Evolutionary conservation across 2,113 vertebrate genomes (phyloP).

Genomic region (Sapajus apella): DNA sequence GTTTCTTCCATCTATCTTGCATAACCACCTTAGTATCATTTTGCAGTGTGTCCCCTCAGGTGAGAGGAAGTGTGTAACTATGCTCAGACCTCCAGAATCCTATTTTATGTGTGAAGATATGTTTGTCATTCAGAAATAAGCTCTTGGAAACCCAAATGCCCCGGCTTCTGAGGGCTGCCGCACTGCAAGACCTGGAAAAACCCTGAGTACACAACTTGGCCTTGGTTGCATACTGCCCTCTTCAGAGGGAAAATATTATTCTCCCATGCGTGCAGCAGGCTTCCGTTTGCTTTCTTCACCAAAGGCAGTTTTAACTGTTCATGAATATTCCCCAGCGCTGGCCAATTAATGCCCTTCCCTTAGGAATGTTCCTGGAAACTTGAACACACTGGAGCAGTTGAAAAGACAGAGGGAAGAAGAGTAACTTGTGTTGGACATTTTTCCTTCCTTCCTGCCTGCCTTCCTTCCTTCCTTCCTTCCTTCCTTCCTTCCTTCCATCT

Average conservation of each 20-base stretch:
- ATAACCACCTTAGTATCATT: not conserved
- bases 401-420: conserved; percentile 4
- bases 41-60: not conserved
- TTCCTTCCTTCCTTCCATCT: no score
- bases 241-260: conserved; percentile 50
- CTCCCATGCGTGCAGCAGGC: rapidly evolving
- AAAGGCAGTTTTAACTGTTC: not conserved
- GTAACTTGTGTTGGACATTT: not conserved
- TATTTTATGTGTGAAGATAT: conserved; percentile 55
- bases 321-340: not conserved
- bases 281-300: not conserved
- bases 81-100: conserved; percentile 63
- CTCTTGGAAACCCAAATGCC: conserved; percentile 50
- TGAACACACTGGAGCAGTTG: not conserved
- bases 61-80: not conserved
- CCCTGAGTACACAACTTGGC: not conserved
- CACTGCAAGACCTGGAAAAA: not conserved
- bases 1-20: not conserved
- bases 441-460: not conserved
- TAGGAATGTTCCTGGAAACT: not conserved
- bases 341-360: not conserved
- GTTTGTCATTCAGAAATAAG: conserved; percentile 48
- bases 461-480: no score
- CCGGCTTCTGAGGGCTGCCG: not conserved
- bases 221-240: not conserved